phyloP scores from a whole-genome alignment of 1,140 invertebrate species.

The Drosophila simulans region DNA sequence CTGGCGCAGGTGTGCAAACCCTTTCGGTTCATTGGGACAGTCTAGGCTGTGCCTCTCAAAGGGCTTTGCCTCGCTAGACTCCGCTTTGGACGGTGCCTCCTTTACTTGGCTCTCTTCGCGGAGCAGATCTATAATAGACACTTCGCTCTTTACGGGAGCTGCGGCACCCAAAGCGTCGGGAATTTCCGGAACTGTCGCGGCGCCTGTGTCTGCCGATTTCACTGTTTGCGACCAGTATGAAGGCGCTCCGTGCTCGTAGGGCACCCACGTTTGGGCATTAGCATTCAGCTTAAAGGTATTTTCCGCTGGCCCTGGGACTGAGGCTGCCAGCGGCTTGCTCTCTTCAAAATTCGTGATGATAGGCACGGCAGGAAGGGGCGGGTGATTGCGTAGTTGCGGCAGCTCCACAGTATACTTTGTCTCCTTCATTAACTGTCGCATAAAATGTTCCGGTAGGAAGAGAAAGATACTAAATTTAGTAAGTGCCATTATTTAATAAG shows the following conservation, averaged over 20 bases:
- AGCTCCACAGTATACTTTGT: constrained; percentile 67
- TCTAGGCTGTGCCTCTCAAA: constrained; percentile 61
- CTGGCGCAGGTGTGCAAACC: constrained; percentile 86
- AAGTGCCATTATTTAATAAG: too few relatives aligned
- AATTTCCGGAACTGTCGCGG: neutral
- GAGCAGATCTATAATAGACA: constrained; percentile 60
- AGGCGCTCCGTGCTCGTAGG: constrained; percentile 55
- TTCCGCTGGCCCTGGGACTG: neutral
- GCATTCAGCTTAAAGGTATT: constrained; percentile 39
- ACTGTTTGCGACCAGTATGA: constrained; percentile 62
- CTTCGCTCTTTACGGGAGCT: constrained; percentile 19
- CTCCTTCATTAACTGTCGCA: constrained; percentile 63
- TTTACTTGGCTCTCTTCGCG: constrained; percentile 32
- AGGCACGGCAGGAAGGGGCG: constrained; percentile 49
- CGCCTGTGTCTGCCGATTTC: neutral
- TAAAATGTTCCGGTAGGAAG: neutral
- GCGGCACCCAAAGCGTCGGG: too few relatives aligned
- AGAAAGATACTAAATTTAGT: too few relatives aligned
- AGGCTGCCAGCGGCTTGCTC: neutral
- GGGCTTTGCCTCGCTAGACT: neutral
- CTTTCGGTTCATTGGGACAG: constrained; percentile 83
- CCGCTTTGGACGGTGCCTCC: neutral
- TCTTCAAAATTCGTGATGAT: neutral
- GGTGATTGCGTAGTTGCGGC: constrained; percentile 65
- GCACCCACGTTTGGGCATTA: constrained; percentile 58